Evolutionary conservation across 1,140 invertebrate species (phyloP), one percentile per base, ranked within the genome.

Genomic region (Drosophila burlai): DNA sequence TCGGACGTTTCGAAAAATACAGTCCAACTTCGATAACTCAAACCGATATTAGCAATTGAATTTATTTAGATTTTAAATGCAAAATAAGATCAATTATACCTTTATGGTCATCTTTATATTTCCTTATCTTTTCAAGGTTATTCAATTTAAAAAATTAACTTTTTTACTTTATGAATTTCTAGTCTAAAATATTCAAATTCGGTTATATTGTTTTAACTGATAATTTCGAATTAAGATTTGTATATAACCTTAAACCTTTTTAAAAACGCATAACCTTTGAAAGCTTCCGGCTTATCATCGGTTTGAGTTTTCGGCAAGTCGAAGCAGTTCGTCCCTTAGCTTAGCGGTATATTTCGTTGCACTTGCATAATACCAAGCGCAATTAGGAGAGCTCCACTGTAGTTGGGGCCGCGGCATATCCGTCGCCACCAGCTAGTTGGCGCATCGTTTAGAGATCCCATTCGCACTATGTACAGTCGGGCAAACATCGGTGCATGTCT

Each of bases 371-470:
- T 16, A 5, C 18, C 5, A 1, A 16, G 2, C 11, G 7, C 31
- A 10, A 29, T 8, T 1, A 10, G 0, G 26, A n/a, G 1, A 16
- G 15, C 18, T 40, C 6, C 21, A 71, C 64, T 71, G 67, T 57
- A 69, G 34, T 36, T 57, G 67, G 8, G 67, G 67, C 67, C 67
- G 61, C 72, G 74, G 73, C 73, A 58, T 42, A 47, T 76, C 72
- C 74, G 74, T 76, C 74, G 74, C 72, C 74, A 76, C 74, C 61
- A 76, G 61, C 61, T 78, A 80, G 60, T 73, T 80, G 66, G 76
- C 76, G 76, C 76, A 79, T 69, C 76, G 58, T 71, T 71, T 71
- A 71, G 49, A 71, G 49, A 59, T 73, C 69, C 69, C 69, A 72
- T 72, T 73, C 69, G 67, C 75, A 79, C 76, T 62, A 75, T 67